Conservation (phyloP, 2,797 vertebrate species). For the Takifugu rubripes region DNA sequence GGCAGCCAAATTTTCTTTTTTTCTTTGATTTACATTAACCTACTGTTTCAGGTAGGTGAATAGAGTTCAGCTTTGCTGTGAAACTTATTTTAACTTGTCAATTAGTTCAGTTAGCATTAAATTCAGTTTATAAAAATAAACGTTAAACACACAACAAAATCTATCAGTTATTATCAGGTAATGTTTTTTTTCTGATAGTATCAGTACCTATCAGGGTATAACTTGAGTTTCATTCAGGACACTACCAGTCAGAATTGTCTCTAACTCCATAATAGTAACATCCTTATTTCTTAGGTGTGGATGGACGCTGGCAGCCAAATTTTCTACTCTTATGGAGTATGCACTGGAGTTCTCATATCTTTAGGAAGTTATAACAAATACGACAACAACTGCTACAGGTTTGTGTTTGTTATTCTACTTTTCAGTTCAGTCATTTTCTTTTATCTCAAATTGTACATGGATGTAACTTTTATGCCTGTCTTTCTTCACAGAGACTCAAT, state of each 20-base stretch:
- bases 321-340: conserved; percentile 79
- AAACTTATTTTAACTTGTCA: too few relatives aligned
- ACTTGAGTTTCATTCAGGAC: too few relatives aligned
- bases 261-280: neutral
- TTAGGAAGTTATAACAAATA: conserved; percentile 81
- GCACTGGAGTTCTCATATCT: conserved; percentile 74
- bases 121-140: too few relatives aligned
- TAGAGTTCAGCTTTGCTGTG: too few relatives aligned
- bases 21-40: too few relatives aligned
- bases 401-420: conserved; percentile 6
- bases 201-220: too few relatives aligned
- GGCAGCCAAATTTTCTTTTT: conserved; percentile 76
- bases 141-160: too few relatives aligned
- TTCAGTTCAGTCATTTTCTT: neutral
- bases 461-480: neutral
- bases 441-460: neutral
- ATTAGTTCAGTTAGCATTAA: too few relatives aligned
- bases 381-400: conserved; percentile 81
- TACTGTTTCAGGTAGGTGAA: too few relatives aligned
- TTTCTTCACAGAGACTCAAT: conserved; percentile 82
- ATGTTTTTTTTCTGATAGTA: too few relatives aligned
- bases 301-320: conserved; percentile 82
- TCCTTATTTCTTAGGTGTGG: conserved; percentile 70
- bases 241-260: too few relatives aligned
- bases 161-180: too few relatives aligned